These are phyloP conservation scores for Macaca nemestrina DNA, from an alignment of 2,113 vertebrate genomes.

Conservation along the genomic window DNA sequence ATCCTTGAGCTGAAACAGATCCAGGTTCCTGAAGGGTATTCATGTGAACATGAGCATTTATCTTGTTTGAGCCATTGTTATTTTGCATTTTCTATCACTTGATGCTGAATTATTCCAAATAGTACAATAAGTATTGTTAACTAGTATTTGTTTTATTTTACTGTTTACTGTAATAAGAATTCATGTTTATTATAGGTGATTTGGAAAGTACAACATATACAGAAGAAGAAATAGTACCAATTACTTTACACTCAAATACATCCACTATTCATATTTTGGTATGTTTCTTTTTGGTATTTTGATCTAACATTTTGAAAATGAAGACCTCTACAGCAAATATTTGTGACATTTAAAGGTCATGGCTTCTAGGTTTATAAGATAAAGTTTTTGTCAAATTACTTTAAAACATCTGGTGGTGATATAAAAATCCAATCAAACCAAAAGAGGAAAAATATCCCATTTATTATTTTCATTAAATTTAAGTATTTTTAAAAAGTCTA, in stretches of 20 bases:
- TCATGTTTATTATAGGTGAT: not conserved
- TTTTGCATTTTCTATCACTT: not conserved
- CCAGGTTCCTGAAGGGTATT: not conserved
- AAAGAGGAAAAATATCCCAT: not conserved
- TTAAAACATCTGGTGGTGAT: constrained; percentile 15
- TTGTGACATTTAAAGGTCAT: constrained; percentile 41
- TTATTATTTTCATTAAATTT: not conserved
- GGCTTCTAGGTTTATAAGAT: not conserved
- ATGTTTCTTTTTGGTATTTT: not conserved
- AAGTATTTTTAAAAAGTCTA: not conserved
- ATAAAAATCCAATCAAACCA: not conserved
- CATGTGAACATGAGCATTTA: not conserved
- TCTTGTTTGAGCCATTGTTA: not conserved
- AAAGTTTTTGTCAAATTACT: constrained; percentile 20
- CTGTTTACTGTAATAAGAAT: not conserved
- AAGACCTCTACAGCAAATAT: not conserved
- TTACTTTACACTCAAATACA: not conserved
- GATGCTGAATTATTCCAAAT: not conserved
- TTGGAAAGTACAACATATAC: not conserved
- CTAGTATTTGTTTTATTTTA: not conserved
- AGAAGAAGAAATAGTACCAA: not conserved
- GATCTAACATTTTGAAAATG: not conserved
- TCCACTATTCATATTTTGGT: not conserved
- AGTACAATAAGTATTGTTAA: not conserved
- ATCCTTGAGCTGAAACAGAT: not conserved